A percentile compares a stretch with the other conserved stretches of the same genome.
Conservation (phyloP, 1,140 invertebrate genomes). For the Apis mellifera region DNA sequence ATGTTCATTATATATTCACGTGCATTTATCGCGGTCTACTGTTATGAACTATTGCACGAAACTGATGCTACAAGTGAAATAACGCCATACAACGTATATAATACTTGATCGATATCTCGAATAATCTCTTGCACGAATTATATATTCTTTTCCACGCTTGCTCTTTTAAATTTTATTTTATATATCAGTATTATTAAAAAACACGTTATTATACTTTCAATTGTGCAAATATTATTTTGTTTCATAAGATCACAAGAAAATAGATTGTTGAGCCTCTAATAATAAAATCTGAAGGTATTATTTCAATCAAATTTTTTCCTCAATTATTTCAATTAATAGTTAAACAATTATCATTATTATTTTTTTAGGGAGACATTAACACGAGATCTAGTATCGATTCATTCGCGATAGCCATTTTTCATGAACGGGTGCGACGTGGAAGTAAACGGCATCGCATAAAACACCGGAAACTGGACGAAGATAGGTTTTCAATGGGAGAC, state of each 20-base stretch:
- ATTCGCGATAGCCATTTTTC: background rate
- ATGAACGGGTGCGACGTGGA: background rate
- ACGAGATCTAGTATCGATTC: background rate
- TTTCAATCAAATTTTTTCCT: no score
- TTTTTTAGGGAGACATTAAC: no score
- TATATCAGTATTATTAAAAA: no score
- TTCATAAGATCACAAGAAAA: no score
- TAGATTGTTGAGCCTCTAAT: no score
- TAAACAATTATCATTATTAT: no score
- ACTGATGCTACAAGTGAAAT: background rate
- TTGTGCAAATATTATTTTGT: no score
- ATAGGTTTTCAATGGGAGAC: constrained; percentile 13
- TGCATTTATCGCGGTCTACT: background rate
- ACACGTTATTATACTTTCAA: no score
- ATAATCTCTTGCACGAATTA: background rate
- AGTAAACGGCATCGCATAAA: background rate
- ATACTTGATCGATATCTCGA: background rate
- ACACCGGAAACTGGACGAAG: background rate
- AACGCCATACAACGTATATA: background rate
- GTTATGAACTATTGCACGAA: background rate
- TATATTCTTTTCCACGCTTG: no score
- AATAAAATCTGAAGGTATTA: no score
- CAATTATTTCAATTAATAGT: no score
- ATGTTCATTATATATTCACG: background rate
- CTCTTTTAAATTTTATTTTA: no score